Base-by-base conservation (phyloP, 2,113 vertebrate species). In the Bujurquina vittata region DNA sequence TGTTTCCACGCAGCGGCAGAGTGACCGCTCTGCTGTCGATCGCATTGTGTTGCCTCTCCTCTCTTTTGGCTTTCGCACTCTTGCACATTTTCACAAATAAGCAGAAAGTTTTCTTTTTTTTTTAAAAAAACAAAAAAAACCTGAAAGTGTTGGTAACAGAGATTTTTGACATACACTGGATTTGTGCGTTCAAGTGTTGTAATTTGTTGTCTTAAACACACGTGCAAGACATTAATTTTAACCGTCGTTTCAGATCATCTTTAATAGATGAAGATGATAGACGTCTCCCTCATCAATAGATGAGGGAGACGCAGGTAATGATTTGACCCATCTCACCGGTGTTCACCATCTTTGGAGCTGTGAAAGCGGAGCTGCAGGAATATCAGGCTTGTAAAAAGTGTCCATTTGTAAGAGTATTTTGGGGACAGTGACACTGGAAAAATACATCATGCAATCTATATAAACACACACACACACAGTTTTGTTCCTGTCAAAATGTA, bases 1-100 rank as follows among this genome's bases (percentile, higher is more conserved):
- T 95, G 94, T 95, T 94, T 91, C 89, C 86, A 86, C 10, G 86
- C 89, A 75, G 63, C 83, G 83, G 77, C 78, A 81, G 87, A 89
- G 90, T 82, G 77, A 80, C 81, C 82, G 76, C 88, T 85, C 75
- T 82, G 75, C 77, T 80, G 77, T 80, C 10, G 7, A 91, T 88
- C 81, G 18, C 43, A 83, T 87, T 88, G 76, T 85, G 61, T 84
- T 31, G 35, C 63, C 37, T 55, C 56, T 46, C 7, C 61, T 83
- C 18, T 56, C 43, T 33, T 31, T 43, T 57, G 10, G 12, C 72
- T 15, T 15, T 72, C 10, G n/a, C 29, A 2, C n/a, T 15, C 22
- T 5, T 72, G 65, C 65, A 52, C 65, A 72, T 52, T 52, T 72
- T 31, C 65, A 72, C 46, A 1, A 18, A 31, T 52, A 52, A 72